Evolutionary conservation across 1,140 invertebrate genomes (phyloP).

Genomic region (Drosophila sp.): DNA sequence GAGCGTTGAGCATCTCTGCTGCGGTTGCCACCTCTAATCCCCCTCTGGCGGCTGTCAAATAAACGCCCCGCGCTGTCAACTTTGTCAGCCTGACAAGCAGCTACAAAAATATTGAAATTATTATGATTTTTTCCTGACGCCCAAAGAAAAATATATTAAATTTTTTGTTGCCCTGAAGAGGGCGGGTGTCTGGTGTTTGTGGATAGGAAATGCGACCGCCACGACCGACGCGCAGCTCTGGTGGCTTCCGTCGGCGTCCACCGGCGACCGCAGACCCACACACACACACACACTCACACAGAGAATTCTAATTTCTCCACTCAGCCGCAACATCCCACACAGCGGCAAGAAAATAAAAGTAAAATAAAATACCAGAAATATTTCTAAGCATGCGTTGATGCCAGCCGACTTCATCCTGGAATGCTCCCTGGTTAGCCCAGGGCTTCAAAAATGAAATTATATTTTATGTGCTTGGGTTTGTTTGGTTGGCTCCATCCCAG

Average conservation of each 20-base stretch:
- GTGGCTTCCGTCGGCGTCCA: conserved; percentile 70
- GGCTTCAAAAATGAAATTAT: conserved; percentile 81
- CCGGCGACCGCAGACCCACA: conserved; percentile 71
- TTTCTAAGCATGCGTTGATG: conserved; percentile 74
- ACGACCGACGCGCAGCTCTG: conserved; percentile 42
- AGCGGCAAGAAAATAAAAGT: conserved; percentile 21
- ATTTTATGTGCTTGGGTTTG: conserved; percentile 79
- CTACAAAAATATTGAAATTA: conserved; percentile 78
- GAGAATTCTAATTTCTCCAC: conserved; percentile 78
- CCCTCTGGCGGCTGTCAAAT: conserved; percentile 42
- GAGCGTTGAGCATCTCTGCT: conserved; percentile 41
- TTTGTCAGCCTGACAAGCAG: conserved; percentile 61
- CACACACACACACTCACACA: conserved; percentile 34
- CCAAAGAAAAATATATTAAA: conserved; percentile 76
- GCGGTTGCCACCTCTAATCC: conserved; percentile 28
- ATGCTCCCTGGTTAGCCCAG: conserved; percentile 73
- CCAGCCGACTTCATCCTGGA: conserved; percentile 26
- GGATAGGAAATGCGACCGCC: conserved; percentile 56
- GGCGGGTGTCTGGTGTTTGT: conserved; percentile 30
- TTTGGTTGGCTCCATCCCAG: conserved; percentile 53
- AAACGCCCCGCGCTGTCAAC: conserved; percentile 71
- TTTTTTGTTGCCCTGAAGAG: conserved; percentile 58
- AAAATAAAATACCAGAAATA: conserved; percentile 78
- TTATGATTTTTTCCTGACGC: conserved; percentile 64
- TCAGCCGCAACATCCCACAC: conserved; percentile 48